Base-by-base conservation (phyloP, 2,797 vertebrate genomes). In the Balearica regulorum region DNA sequence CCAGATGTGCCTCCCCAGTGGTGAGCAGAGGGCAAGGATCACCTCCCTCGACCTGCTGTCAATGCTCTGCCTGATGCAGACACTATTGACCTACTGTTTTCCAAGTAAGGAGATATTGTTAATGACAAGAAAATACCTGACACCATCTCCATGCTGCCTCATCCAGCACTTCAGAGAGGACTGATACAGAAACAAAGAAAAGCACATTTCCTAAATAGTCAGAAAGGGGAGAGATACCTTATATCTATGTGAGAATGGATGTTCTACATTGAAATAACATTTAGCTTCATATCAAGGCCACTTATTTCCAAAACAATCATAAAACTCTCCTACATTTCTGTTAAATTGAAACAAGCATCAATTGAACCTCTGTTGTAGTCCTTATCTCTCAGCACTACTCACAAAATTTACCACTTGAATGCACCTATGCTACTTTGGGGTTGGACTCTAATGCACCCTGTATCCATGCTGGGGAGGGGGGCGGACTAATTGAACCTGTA, bases 21-120 rank as follows among this genome's bases (percentile, higher is more conserved):
- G 15, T 35, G 31, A 65, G 46, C 24, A 53, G 8, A 57, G 6
- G 3, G 17, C 7, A 48, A 81, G 13, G 5, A 51, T 16, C 46
- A 18, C 1, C 5, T 43, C 6, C 21, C 15, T 37, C 2, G 1
- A 22, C 6, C 18, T 66, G 4, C 29, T 66, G 55, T 16, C 15
- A 22, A 4, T 24, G 26, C 3, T 51, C 33, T 60, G 7, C 46
- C 9, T 24, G 9, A n/a, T 60, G 28, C 3, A 3, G 26, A 33
- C 4, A 10, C 0, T 65, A 16, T 17, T 33, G 20, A 12, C 24
- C 26, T 91, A 75, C 39, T 71, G 2, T 91, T 94, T 84, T 78
- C 69, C 72, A 93, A 76, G 44, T 39, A 62, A 92, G 37, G 79
- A 66, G 10, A 16, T 28, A 9, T 1, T 57, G 16, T 35, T 46